Percentiles rank a stretch among this genome's conserved stretches.
Evolutionary conservation across 2,888 invertebrate species (phyloP).

Genomic region (Lepidochrysops patricia): DNA sequence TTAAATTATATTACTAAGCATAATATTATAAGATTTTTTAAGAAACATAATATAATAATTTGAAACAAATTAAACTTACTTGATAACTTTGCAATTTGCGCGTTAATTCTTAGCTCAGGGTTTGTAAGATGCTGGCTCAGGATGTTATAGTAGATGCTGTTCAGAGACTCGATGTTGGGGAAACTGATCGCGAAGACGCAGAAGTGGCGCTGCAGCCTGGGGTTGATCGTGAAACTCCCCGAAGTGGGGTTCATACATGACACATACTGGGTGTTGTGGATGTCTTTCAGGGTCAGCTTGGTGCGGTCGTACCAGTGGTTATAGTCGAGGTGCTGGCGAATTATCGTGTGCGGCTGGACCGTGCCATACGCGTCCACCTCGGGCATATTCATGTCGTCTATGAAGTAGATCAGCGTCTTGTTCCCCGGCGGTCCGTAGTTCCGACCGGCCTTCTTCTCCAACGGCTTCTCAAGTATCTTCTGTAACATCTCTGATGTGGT

Average conservation of each 20-base stretch:
- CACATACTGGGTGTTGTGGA: slow-evolving; percentile 97
- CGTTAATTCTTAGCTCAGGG: slow-evolving; percentile 85
- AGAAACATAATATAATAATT: too few species aligned
- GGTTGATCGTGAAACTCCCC: slow-evolving; percentile 97
- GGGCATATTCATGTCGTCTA: slow-evolving; percentile 99
- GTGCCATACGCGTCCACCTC: slow-evolving; percentile 93
- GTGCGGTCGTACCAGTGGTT: slow-evolving; percentile 93
- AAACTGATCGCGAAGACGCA: slow-evolving; percentile 90
- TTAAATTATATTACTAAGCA: too few species aligned
- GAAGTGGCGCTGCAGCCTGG: slow-evolving; percentile 92
- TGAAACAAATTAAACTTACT: slow-evolving; percentile 35
- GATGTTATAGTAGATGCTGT: slow-evolving; percentile 91
- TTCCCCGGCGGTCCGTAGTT: slow-evolving; percentile 97
- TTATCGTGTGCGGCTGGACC: slow-evolving; percentile 96
- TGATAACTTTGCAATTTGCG: slow-evolving; percentile 79
- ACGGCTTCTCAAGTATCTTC: slow-evolving; percentile 92
- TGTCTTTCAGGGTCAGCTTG: slow-evolving; percentile 91
- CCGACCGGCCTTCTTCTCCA: slow-evolving; percentile 96
- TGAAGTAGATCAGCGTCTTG: slow-evolving; percentile 94
- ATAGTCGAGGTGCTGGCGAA: slow-evolving; percentile 96
- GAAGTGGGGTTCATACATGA: slow-evolving; percentile 99
- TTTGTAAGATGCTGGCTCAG: slow-evolving; percentile 89
- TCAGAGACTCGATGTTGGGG: slow-evolving; percentile 87
- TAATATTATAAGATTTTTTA: too few species aligned
- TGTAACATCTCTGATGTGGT: slow-evolving; percentile 96